Evolutionary conservation across 2,797 vertebrate species (phyloP), one percentile per base, ranked within the genome.

Genomic region (Podarcis siculus): DNA sequence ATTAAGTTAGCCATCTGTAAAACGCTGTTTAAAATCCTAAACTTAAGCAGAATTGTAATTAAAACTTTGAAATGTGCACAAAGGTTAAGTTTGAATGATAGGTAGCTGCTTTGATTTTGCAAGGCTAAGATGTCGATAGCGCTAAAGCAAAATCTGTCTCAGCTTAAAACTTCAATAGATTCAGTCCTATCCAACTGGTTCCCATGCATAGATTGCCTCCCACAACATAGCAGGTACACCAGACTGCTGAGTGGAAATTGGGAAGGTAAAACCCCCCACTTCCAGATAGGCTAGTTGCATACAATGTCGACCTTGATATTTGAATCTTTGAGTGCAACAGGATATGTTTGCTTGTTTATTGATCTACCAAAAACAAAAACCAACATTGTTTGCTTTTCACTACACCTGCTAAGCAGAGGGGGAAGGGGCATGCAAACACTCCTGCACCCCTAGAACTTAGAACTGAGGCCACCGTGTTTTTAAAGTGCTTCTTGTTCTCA

Each of bases 11-110:
- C 67, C 13, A 15, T 4, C 25, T 25, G 67, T 30, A 42, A 87
- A 75, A 66, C 61, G 49, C 72, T 87, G 58, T 76, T 92, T 90
- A 64, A 81, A 90, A 91, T 82, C 2, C n/a, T 87, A 77, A 87
- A 81, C 92, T 86, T 90, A 89, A 83, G 2, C 19, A 91, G 55
- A 93, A 90, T 77, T 83, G 86, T 92, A 88, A 88, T 90, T 95
- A 90, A 93, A 93, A 90, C 87, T 93, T 90, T 32, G 55, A 90
- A 84, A 21, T 72, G 61, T 84, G 0, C 2, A 3, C 5, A 1
- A 35, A 19, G 85, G 61, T 71, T 91, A 89, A 80, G 79, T 89
- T 90, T 91, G 85, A 83, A 84, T 88, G 92, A 91, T 35, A 71
- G 81, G 37, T 83, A 0, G 76, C 80, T 92, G 80, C 73, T 71